These are phyloP conservation scores for Scaptomyza montana DNA, from an alignment of 1,140 invertebrate genomes.

Conservation along the genomic window DNA sequence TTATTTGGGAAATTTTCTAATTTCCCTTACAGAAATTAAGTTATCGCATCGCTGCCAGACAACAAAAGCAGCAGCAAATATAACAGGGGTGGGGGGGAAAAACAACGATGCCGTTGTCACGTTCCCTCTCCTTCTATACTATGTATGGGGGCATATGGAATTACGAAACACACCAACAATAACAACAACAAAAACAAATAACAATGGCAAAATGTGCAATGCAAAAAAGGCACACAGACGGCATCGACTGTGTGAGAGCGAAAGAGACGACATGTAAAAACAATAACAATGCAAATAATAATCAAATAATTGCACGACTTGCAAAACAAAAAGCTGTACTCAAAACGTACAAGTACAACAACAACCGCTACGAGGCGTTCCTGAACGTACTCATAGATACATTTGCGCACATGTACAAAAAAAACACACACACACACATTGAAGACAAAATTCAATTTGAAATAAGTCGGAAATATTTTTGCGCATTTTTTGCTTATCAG, in stretches of 20 bases:
- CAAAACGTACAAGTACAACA: constrained; percentile 19
- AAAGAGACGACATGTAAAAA: constrained; percentile 17
- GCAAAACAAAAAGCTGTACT: constrained; percentile 46
- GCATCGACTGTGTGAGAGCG: constrained; percentile 4
- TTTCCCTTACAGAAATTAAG: constrained; percentile 73
- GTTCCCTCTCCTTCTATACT: constrained; percentile 48
- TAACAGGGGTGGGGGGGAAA: neutral
- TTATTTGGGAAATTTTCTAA: constrained; percentile 79
- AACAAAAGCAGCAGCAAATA: constrained; percentile 1
- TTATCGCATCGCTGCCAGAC: constrained; percentile 68
- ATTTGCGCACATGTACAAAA: neutral
- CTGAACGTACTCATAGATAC: constrained; percentile 51
- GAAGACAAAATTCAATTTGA: constrained; percentile 32
- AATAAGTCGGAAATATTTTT: constrained; percentile 40
- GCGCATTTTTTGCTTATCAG: constrained; percentile 28
- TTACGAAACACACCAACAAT: constrained; percentile 52
- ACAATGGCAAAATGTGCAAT: constrained; percentile 56
- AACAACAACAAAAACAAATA: constrained; percentile 28
- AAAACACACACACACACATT: constrained; percentile 21
- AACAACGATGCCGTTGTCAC: constrained; percentile 47
- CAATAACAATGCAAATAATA: constrained; percentile 62
- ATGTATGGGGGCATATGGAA: constrained; percentile 30
- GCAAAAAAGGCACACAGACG: constrained; percentile 45
- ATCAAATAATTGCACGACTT: constrained; percentile 78
- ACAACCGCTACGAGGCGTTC: constrained; percentile 45